Evolutionary conservation across 2,888 invertebrate species (phyloP).

Genomic region (Drosophila eohydei): DNA sequence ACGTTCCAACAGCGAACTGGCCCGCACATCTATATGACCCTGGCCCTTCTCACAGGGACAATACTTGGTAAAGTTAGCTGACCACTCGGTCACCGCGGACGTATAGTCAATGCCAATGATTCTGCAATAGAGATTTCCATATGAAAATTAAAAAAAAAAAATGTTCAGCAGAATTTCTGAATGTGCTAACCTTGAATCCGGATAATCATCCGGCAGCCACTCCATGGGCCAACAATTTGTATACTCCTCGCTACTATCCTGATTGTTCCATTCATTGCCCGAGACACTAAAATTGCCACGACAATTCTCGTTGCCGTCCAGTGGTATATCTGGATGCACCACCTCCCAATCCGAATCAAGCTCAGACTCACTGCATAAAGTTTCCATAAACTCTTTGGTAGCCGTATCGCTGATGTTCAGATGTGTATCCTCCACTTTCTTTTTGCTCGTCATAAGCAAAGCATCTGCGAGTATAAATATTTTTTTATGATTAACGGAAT

Average conservation of each 20-base stretch:
- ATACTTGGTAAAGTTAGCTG: constrained; percentile 86
- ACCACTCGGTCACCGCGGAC: constrained; percentile 93
- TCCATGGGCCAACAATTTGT: constrained; percentile 97
- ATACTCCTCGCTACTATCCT: constrained; percentile 83
- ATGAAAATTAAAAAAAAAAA: constrained; percentile 77
- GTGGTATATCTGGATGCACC: constrained; percentile 84
- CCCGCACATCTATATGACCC: constrained; percentile 88
- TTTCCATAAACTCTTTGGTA: constrained; percentile 84
- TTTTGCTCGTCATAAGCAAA: constrained; percentile 71
- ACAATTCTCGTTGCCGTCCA: constrained; percentile 78
- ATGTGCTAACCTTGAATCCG: constrained; percentile 86
- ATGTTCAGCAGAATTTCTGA: background rate
- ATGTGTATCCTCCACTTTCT: constrained; percentile 68
- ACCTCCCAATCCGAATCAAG: constrained; percentile 84
- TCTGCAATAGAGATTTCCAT: constrained; percentile 36
- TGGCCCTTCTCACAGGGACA: constrained; percentile 86
- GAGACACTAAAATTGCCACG: constrained; percentile 86
- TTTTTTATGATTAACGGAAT: background rate
- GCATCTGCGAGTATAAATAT: constrained; percentile 52
- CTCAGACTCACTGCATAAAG: constrained; percentile 81
- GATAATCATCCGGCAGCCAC: constrained; percentile 94
- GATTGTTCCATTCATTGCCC: constrained; percentile 84
- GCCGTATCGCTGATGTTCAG: constrained; percentile 83
- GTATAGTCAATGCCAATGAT: constrained; percentile 95
- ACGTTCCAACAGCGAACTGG: constrained; percentile 88